phyloP scores from a whole-genome alignment of 1,140 invertebrate genomes.

The Parasteatoda tepidariorum region DNA sequence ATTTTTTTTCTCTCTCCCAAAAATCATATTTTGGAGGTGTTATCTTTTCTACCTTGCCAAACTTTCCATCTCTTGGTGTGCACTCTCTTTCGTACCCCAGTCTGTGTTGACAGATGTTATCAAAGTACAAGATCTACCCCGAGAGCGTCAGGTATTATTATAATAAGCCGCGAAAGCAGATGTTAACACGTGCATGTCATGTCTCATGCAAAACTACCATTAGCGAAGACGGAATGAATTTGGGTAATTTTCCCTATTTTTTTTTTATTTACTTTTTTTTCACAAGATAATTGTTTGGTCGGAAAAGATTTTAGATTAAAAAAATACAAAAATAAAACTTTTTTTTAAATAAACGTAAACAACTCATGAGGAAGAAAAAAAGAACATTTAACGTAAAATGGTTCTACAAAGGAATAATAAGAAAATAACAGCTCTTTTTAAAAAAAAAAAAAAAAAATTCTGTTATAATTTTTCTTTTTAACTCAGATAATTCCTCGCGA shows the following conservation, averaged over 20 bases:
- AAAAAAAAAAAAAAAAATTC: too few species aligned
- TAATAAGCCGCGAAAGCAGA: slow-evolving; percentile 58
- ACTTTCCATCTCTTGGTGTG: neutral
- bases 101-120: slow-evolving; percentile 50
- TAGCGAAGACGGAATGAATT: slow-evolving; percentile 24
- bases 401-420: too few species aligned
- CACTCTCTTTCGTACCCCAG: neutral
- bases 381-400: too few species aligned
- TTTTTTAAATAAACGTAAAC: too few species aligned
- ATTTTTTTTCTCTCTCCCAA: too few species aligned
- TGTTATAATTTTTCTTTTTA: too few species aligned
- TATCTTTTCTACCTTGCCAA: neutral
- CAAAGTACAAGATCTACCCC: slow-evolving; percentile 35
- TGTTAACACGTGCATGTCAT: slow-evolving; percentile 48
- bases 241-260: neutral
- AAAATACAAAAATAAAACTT: too few species aligned
- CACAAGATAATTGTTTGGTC: neutral
- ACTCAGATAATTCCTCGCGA: too few species aligned
- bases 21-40: too few species aligned
- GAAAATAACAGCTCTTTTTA: too few species aligned
- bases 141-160: slow-evolving; percentile 46
- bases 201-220: slow-evolving; percentile 54
- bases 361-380: too few species aligned
- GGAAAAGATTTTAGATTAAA: too few species aligned
- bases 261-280: neutral